Evolutionary conservation across 2,888 invertebrate genomes (phyloP), one percentile per base, ranked within the genome.

Genomic region (Nebria brevicollis): DNA sequence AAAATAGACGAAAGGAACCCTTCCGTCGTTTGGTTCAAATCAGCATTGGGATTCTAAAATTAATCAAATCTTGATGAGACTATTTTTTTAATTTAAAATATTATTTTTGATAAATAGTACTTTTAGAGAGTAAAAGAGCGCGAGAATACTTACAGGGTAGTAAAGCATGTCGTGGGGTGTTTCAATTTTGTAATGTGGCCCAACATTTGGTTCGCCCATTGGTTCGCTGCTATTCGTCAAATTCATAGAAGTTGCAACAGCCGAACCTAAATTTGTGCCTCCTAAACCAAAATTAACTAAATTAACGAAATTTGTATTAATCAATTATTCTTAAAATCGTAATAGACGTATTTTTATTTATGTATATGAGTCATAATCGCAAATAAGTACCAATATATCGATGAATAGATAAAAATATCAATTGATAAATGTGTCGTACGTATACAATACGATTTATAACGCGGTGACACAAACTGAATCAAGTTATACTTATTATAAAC

Each of bases 1-100:
- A 97, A 91, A 83, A 97, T 95, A 1, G 96, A 96, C 83, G 96
- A 96, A 66, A 97, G 93, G 86, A 97, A 95, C 70, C 96, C 96
- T 86, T 97, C 97, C 34, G 94, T 93, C 64, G 94, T 94, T 87
- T 94, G 94, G 89, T 94, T 93, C 87, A 93, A 91, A 85, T 93
- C 93, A 72, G 93, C 91, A 2, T 94, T 92, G 80, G 91, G 88
- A 87, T 92, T 92, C 92, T 92, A 83, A 79, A 70, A 77, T 80
- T 83, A 15, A 25, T 82, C 83, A 75, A 65, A 75, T n/a, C 25
- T 68, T 77, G 7, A 65, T 26, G 42, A 76, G 34, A 65, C 13
- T 65, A 65, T n/a, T 65, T 15, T 65, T 65, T 6, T 4, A 15
- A 65, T n/a, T 65, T 13, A 1, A 20, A 1, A 20, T 20, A 20